These are phyloP conservation scores for Rafetus swinhoei DNA, from an alignment of 2,113 vertebrate species.

Conservation along the genomic window DNA sequence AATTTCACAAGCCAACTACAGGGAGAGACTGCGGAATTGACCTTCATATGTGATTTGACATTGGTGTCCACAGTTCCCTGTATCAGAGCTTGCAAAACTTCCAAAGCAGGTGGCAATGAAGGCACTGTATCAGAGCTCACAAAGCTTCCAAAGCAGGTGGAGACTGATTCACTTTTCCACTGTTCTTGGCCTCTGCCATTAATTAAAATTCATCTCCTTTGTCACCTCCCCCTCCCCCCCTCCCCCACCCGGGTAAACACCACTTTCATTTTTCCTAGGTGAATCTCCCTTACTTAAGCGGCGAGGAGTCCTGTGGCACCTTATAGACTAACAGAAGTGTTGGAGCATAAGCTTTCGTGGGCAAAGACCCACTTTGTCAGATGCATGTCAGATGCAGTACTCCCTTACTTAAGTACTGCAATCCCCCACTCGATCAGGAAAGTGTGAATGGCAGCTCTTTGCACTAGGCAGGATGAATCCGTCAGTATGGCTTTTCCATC, in stretches of 20 bases:
- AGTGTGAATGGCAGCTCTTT: not conserved
- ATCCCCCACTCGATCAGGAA: not conserved
- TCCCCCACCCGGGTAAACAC: not conserved
- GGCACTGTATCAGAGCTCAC: not conserved
- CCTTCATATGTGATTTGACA: no score
- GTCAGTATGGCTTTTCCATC: not conserved
- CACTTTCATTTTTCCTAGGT: not conserved
- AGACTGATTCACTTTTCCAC: not conserved
- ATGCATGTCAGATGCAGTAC: no score
- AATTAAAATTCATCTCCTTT: rapidly evolving
- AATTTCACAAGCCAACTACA: no score
- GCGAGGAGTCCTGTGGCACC: no score
- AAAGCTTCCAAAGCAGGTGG: not conserved
- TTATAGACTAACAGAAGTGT: no score
- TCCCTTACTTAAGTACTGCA: not conserved
- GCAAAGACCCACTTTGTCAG: no score
- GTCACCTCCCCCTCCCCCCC: not conserved
- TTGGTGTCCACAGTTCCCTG: not conserved
- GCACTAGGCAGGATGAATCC: not conserved
- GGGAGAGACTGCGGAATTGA: no score
- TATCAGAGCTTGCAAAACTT: not conserved
- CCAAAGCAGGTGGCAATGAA: not conserved
- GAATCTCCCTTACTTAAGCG: not conserved
- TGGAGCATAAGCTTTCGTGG: no score
- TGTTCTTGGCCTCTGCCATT: not conserved